These are phyloP conservation scores for Etheostoma cragini DNA, from an alignment of 2,113 vertebrate species.

Conservation along the genomic window DNA sequence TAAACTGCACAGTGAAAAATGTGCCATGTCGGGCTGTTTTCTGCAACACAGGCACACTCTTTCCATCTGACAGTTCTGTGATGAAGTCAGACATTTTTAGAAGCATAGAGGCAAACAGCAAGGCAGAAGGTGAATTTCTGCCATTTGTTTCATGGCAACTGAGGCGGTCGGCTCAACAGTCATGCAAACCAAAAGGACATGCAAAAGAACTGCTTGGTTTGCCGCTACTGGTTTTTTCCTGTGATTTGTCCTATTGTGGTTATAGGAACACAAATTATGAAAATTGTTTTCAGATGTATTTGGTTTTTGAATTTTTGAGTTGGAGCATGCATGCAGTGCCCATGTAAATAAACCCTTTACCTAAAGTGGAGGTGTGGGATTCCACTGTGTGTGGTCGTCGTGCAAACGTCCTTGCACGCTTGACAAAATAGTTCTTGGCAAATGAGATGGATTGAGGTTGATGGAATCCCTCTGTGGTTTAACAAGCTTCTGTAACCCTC, in stretches of 20 bases:
- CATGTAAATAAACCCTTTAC: conserved; percentile 65
- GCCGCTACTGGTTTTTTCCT: conserved; percentile 15
- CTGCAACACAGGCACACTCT: neutral
- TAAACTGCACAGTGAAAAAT: conserved; percentile 6
- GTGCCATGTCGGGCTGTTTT: neutral
- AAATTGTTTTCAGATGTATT: conserved; percentile 57
- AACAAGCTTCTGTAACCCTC: conserved; percentile 2
- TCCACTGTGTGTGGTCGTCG: conserved; percentile 64
- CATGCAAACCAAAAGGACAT: neutral
- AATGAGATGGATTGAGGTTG: conserved; percentile 22
- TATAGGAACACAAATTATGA: neutral
- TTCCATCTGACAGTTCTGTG: neutral
- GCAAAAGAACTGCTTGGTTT: neutral
- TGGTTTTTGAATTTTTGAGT: conserved; percentile 30
- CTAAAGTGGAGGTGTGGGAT: conserved; percentile 55
- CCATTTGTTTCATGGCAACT: neutral
- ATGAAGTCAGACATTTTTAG: conserved; percentile 10
- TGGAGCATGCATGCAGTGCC: conserved; percentile 36
- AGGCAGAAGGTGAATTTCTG: neutral
- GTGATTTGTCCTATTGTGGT: neutral
- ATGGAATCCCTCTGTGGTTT: conserved; percentile 42
- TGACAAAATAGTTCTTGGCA: conserved; percentile 44
- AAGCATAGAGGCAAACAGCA: neutral
- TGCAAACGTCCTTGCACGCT: conserved; percentile 28
- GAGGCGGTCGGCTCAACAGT: neutral